Base-by-base conservation (phyloP, 2,113 vertebrate genomes). In the Lepus europaeus region DNA sequence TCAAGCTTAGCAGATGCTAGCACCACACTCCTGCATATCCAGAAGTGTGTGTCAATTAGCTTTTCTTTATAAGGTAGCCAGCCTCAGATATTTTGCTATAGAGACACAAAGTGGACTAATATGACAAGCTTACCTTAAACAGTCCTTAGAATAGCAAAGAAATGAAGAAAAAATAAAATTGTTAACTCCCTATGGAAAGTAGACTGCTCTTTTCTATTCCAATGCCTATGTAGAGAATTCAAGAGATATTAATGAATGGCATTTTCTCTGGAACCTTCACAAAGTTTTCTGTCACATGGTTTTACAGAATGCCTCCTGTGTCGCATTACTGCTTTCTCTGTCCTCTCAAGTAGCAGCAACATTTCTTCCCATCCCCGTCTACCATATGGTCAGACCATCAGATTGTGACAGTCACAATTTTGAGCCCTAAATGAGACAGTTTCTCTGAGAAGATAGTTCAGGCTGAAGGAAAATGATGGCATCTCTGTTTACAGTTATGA, bases 231-330 rank as follows among this genome's bases (percentile, higher is more conserved):
- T 63, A 68, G 49, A 29, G 31, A 93, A 90, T 73, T 90, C 25
- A 78, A 81, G 45, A 76, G 17, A 68, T 56, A 45, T 66, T 77
- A 39, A 51, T 72, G 82, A 78, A 27, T 66, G 29, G 22, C 66
- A 29, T 94, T 80, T 92, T 86, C 68, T 86, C 51, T 89, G 39
- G 51, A 61, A 59, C 1, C 10, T 25, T 96, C 69, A 59, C 36
- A 73, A 76, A 92, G 3, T 9, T 63, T 86, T 76, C 61, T 59
- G 51, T 96, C n/a, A 77, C 76, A 49, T 63, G 17, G 63, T 77
- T 92, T 82, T 82, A 29, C 23, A 33, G 66, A 78, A 73, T 53
- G 20, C 23, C 64, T n/a, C 45, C 56, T 95, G 76, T 45, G n/a
- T 61, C 23, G 9, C 45, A 39, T 59, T 59, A 31, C 31, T 33